phyloP scores from a whole-genome alignment of 2,113 vertebrate species.

The Telmatochromis brachygnathus region DNA sequence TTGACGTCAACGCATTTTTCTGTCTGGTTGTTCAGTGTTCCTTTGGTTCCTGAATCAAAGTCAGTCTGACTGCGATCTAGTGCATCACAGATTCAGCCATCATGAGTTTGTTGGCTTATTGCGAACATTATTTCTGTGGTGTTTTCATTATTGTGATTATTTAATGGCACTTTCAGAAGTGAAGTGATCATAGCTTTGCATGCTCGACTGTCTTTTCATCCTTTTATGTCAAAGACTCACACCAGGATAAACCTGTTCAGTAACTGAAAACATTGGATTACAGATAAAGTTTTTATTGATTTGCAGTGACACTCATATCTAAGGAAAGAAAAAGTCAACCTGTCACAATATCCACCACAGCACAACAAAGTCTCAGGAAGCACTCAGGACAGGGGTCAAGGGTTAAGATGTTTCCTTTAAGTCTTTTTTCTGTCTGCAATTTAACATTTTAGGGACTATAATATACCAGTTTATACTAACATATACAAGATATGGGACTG shows the following conservation, averaged over 20 bases:
- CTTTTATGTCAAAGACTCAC: neutral
- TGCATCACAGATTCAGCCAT: neutral
- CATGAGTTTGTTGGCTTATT: neutral
- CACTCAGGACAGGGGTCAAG: neutral
- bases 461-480: neutral
- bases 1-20: accelerated
- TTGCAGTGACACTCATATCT: neutral
- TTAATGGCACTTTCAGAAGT: neutral
- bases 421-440: neutral
- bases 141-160: neutral
- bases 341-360: neutral
- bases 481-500: neutral
- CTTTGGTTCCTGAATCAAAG: neutral
- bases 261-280: neutral
- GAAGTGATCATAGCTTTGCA: neutral
- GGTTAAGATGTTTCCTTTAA: neutral
- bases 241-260: neutral
- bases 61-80: neutral
- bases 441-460: neutral
- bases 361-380: neutral
- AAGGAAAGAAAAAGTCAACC: neutral
- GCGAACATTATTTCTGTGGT: neutral
- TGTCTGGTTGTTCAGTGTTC: neutral
- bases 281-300: neutral
- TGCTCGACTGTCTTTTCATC: neutral